phyloP scores from a whole-genome alignment of 2,113 vertebrate genomes.

The Podarcis muralis region DNA sequence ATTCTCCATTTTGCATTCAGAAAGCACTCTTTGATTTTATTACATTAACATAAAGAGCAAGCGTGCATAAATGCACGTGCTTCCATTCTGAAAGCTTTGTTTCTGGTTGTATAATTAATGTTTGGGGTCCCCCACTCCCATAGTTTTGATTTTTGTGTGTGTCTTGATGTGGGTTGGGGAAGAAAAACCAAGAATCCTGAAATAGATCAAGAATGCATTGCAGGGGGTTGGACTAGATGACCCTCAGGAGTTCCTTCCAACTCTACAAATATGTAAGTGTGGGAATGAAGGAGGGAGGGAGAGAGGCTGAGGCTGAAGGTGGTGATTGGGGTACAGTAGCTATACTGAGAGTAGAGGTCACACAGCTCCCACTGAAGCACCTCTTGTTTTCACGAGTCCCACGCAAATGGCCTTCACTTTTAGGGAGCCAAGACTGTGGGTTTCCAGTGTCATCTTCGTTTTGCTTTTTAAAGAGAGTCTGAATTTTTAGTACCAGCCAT shows the following conservation, averaged over 20 bases:
- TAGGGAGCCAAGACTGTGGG: too few relatives aligned
- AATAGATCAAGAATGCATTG: neutral
- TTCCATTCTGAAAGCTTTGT: too few relatives aligned
- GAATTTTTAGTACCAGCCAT: neutral
- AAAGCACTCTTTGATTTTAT: neutral
- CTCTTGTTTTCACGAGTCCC: neutral
- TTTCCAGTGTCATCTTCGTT: too few relatives aligned
- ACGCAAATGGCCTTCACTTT: neutral
- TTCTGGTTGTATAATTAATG: neutral
- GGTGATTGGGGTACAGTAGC: neutral
- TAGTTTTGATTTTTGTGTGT: neutral
- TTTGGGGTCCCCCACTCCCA: accelerated
- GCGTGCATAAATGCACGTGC: neutral
- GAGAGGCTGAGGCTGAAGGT: neutral
- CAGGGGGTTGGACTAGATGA: too few relatives aligned
- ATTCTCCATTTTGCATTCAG: neutral
- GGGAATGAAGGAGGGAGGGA: too few relatives aligned
- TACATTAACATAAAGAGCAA: neutral
- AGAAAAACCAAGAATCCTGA: neutral
- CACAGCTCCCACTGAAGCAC: too few relatives aligned
- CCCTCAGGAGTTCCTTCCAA: too few relatives aligned
- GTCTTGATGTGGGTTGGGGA: neutral
- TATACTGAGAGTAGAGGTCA: neutral
- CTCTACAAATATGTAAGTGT: too few relatives aligned
- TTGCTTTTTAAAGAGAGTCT: neutral